Evolutionary conservation across 2,113 vertebrate genomes (phyloP), one percentile per base, ranked within the genome.

Genomic region (Neodon shergylaensis): DNA sequence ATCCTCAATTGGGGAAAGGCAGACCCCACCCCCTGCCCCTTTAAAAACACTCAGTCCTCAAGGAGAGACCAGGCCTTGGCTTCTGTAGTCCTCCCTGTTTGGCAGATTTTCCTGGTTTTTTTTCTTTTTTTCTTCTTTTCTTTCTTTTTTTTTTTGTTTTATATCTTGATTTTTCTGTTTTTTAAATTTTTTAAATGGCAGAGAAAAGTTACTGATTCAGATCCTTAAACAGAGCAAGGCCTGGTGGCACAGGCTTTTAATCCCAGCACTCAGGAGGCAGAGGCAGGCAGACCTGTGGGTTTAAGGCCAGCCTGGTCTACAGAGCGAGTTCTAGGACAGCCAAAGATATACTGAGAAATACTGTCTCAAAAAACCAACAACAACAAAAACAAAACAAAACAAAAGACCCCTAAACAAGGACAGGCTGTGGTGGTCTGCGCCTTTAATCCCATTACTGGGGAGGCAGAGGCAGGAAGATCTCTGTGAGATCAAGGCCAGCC

Each of bases 341-440:
- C 54, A 54, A 54, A 17, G 16, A 17, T 54, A 19, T 4, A 54
- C 54, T 6, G 54, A 19, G 54, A 19, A 58, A 58, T 5, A 1
- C 54, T 58, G 5, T 5, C 16, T 54, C 54, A 54, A 54, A 54
- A 54, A 54, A 54, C 52, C 52, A 54, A 5, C 54, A 54, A 54
- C 14, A 54, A 54, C 47, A 49, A 49, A 49, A 49, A 49, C 49
- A 49, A 49, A 49, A 49, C 49, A 54, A 54, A 54, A 54, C 16
- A 54, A 54, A 52, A 54, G 16, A 54, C 5, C 54, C 16, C 16
- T 54, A 54, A 54, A 54, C 16, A 54, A 54, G 54, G 54, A 54
- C 54, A 54, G 54, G 54, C 16, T 17, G 49, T 54, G 54, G 54
- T 54, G 16, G 16, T 1, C 0, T 12, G 12, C 0, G 4, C 52